Evolutionary conservation across 2,888 invertebrate species (phyloP).

Genomic region (Agrotis ipsilon): DNA sequence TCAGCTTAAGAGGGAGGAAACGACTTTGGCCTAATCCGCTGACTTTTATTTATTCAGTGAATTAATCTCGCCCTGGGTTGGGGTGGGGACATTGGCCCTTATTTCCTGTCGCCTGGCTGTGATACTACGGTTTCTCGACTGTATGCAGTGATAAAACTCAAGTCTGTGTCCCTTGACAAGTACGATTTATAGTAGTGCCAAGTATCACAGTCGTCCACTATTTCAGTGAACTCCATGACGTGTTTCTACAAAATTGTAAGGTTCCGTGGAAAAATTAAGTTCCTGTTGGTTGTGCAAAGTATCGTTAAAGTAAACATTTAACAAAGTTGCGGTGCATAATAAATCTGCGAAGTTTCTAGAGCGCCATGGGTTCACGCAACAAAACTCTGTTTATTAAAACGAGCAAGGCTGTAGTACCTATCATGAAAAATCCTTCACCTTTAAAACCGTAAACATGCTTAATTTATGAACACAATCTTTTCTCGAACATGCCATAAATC

Average conservation of each 20-base stretch:
- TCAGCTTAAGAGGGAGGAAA: constrained; percentile 90
- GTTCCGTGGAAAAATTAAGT: neutral
- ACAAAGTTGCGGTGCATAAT: constrained; percentile 22
- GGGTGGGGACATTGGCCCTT: constrained; percentile 85
- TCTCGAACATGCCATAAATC: neutral
- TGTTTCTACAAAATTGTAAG: constrained; percentile 23
- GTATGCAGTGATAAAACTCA: constrained; percentile 81
- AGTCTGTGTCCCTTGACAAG: constrained; percentile 76
- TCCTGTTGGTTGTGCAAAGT: constrained; percentile 1
- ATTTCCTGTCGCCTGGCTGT: constrained; percentile 80
- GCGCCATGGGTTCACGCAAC: neutral
- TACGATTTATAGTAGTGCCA: constrained; percentile 76
- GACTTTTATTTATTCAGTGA: constrained; percentile 91
- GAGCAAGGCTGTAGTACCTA: neutral
- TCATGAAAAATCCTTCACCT: neutral
- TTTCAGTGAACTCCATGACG: constrained; percentile 53
- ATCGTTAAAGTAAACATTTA: constrained; percentile 16
- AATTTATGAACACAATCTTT: neutral
- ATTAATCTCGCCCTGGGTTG: constrained; percentile 86
- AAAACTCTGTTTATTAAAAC: constrained; percentile 28
- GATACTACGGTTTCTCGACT: constrained; percentile 82
- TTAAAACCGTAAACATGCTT: neutral
- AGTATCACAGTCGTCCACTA: constrained; percentile 65
- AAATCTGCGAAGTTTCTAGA: constrained; percentile 26
- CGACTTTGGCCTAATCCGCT: constrained; percentile 91